Percentiles rank a stretch among this genome's conserved stretches.
phyloP scores from a whole-genome alignment of 2,113 vertebrate species.

The Actinemys pallida region DNA sequence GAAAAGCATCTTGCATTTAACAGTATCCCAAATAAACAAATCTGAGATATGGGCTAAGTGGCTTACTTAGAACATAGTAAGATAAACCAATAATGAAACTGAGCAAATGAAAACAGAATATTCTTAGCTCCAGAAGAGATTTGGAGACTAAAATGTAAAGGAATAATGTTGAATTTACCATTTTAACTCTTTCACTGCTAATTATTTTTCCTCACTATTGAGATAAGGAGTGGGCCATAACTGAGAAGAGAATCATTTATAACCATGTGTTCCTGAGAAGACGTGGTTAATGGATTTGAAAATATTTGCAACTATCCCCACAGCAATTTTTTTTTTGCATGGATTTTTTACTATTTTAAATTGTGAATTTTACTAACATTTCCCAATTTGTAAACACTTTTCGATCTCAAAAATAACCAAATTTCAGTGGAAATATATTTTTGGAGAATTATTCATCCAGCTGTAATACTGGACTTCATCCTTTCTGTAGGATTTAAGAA shows the following conservation, averaged over 20 bases:
- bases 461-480: neutral
- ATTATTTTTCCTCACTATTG: neutral
- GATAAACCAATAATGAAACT: neutral
- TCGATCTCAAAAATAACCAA: neutral
- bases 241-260: neutral
- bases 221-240: neutral
- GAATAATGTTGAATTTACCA: neutral
- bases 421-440: neutral
- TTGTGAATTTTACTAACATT: neutral
- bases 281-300: neutral
- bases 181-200: neutral
- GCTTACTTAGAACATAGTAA: neutral
- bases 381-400: neutral
- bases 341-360: neutral
- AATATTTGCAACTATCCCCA: neutral
- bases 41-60: too few species aligned
- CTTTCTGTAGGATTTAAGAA: neutral
- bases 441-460: neutral
- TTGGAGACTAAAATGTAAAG: neutral
- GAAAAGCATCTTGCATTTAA: neutral
- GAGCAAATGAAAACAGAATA: neutral
- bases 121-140: neutral
- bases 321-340: neutral
- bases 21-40: too few species aligned
- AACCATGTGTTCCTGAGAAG: neutral